A percentile compares a stretch with the other conserved stretches of the same genome.
phyloP scores from a whole-genome alignment of 2,797 vertebrate species.

The Apogon talboti region DNA sequence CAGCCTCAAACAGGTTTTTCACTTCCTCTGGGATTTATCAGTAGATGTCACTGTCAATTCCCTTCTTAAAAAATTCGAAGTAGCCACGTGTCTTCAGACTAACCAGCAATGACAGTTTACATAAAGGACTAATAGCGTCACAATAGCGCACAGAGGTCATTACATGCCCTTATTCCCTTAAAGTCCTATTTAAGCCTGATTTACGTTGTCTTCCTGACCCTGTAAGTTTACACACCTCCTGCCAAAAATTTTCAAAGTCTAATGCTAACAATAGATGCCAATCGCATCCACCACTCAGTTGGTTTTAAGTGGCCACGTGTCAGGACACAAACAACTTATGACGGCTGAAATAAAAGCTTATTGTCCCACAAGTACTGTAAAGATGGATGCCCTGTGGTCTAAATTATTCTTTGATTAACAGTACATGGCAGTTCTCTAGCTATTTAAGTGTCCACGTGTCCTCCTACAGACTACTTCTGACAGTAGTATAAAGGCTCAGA shows the following conservation, averaged over 20 bases:
- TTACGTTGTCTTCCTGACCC: constrained; percentile 50
- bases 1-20: neutral
- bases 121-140: constrained; percentile 44
- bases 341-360: constrained; percentile 73
- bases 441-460: constrained; percentile 69
- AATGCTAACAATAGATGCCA: constrained; percentile 55
- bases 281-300: constrained; percentile 53
- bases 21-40: constrained; percentile 11
- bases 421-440: constrained; percentile 61
- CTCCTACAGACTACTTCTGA: constrained; percentile 57
- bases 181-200: constrained; percentile 41
- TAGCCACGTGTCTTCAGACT: constrained; percentile 18
- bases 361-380: constrained; percentile 64
- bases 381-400: constrained; percentile 55
- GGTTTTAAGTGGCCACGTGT: constrained; percentile 78
- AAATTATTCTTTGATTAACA: constrained; percentile 71
- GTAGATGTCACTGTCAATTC: constrained; percentile 9
- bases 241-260: constrained; percentile 47
- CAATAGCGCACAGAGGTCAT: constrained; percentile 29
- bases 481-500: constrained; percentile 66
- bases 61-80: constrained; percentile 21
- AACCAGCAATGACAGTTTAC: constrained; percentile 35
- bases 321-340: constrained; percentile 63
- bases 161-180: constrained; percentile 16
- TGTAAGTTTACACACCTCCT: constrained; percentile 56